A percentile compares a stretch with the other conserved stretches of the same genome.
Conservation (phyloP, 2,113 vertebrate species). For the Trematomus loennbergii region DNA sequence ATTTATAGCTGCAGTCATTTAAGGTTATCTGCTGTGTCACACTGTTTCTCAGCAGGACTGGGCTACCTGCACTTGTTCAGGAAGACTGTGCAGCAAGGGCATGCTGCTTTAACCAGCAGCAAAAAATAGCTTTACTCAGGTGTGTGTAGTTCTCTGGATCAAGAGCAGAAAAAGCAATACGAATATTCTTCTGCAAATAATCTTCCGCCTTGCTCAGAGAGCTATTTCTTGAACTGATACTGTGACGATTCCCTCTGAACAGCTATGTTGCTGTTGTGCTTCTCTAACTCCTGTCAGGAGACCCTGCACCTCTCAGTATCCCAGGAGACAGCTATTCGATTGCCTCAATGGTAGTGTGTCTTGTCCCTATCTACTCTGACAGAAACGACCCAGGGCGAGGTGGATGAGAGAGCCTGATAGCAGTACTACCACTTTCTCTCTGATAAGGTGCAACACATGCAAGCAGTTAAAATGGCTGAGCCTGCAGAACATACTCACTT, state of each 20-base stretch:
- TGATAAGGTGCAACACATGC: conserved; percentile 37
- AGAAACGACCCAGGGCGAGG: conserved; percentile 48
- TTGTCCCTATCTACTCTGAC: conserved; percentile 41
- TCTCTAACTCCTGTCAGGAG: conserved; percentile 36
- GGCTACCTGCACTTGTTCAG: conserved; percentile 18
- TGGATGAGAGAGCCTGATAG: conserved; percentile 46
- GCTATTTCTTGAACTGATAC: conserved; percentile 37
- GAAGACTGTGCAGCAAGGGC: conserved; percentile 4
- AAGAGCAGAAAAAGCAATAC: conserved; percentile 26
- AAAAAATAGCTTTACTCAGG: conserved; percentile 26
- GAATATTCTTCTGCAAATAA: conserved; percentile 10
- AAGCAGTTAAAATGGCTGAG: conserved; percentile 21
- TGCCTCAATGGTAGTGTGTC: conserved; percentile 37
- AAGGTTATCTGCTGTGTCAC: conserved; percentile 51
- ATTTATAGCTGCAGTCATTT: conserved; percentile 54
- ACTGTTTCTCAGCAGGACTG: conserved; percentile 50
- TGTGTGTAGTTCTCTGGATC: conserved; percentile 46
- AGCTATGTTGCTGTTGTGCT: conserved; percentile 30
- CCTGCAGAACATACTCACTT: conserved; percentile 4
- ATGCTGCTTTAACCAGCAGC: conserved; percentile 17
- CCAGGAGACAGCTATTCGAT: conserved; percentile 48
- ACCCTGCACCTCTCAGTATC: conserved; percentile 2
- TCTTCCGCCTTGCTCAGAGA: conserved; percentile 9
- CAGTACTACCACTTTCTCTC: conserved; percentile 29
- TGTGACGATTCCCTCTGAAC: conserved; percentile 28